These are phyloP conservation scores for Scolopax rusticola DNA, from an alignment of 2,797 vertebrate species.

Conservation along the genomic window DNA sequence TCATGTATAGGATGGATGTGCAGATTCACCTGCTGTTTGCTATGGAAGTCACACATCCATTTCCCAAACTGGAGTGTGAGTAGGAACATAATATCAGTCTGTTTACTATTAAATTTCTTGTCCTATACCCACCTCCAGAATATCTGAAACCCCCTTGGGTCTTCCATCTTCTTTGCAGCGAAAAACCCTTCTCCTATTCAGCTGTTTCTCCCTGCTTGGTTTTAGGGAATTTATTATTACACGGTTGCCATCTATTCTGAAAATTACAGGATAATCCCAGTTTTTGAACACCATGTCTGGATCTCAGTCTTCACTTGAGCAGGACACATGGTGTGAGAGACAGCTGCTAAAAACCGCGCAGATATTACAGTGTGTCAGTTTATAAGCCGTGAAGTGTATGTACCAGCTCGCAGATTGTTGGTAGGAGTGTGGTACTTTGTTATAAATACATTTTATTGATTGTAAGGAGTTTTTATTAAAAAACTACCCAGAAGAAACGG, in stretches of 20 bases:
- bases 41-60: not conserved
- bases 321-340: conserved; percentile 72
- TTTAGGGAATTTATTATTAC: conserved; percentile 28
- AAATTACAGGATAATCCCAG: conserved; percentile 55
- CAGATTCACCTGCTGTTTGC: not conserved
- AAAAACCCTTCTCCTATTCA: not conserved
- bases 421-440: conserved; percentile 69
- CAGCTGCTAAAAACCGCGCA: conserved; percentile 72
- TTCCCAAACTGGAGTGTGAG: not conserved
- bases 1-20: not conserved
- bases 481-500: conserved; percentile 13
- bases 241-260: conserved; percentile 16
- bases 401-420: conserved; percentile 63
- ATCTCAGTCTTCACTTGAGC: conserved; percentile 54
- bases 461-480: conserved; percentile 62
- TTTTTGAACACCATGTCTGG: conserved; percentile 56
- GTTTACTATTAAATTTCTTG: not conserved
- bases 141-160: not conserved
- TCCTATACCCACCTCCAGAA: not conserved
- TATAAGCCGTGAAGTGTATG: conserved; percentile 66
- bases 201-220: conserved; percentile 13
- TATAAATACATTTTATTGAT: conserved; percentile 70
- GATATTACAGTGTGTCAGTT: conserved; percentile 66
- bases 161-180: not conserved
- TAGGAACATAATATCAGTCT: not conserved